phyloP scores from a whole-genome alignment of 2,888 invertebrate genomes.

The Trichogramma dendrolimi region DNA sequence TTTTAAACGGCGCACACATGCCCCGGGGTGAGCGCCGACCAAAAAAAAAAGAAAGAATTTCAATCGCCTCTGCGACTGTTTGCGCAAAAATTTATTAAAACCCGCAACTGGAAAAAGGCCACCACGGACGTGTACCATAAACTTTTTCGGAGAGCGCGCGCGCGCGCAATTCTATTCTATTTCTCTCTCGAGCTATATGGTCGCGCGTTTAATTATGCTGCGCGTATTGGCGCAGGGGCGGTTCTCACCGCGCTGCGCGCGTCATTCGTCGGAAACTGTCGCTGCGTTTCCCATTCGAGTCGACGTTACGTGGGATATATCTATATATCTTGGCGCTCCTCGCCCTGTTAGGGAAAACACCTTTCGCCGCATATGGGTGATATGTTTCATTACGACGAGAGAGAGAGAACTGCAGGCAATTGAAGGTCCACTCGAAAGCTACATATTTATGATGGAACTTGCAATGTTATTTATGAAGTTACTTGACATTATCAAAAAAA shows the following conservation, averaged over 20 bases:
- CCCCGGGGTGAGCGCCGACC: not conserved
- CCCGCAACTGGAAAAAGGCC: conserved; percentile 6
- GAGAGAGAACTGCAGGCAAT: no score
- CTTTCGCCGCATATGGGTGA: no score
- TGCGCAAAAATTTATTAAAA: conserved; percentile 18
- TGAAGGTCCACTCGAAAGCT: no score
- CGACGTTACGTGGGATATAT: no score
- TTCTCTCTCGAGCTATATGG: conserved; percentile 1
- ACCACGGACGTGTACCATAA: not conserved
- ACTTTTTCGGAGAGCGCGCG: no score
- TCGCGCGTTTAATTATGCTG: conserved; percentile 22
- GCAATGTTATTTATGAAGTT: no score
- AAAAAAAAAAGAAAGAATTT: conserved; percentile 1
- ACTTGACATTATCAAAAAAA: no score
- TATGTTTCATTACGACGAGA: no score
- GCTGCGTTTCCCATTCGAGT: conserved; percentile 34
- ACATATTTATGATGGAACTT: no score
- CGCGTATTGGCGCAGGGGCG: conserved; percentile 30
- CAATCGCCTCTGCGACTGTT: not conserved
- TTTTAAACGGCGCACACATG: no score
- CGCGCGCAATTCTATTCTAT: conserved; percentile 11
- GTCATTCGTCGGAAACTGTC: conserved; percentile 53
- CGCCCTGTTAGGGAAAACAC: no score
- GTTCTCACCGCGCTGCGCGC: conserved; percentile 40
- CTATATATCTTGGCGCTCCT: no score